Evolutionary conservation across 2,113 vertebrate species (phyloP), one percentile per base, ranked within the genome.

Genomic region (Polypterus bichir): DNA sequence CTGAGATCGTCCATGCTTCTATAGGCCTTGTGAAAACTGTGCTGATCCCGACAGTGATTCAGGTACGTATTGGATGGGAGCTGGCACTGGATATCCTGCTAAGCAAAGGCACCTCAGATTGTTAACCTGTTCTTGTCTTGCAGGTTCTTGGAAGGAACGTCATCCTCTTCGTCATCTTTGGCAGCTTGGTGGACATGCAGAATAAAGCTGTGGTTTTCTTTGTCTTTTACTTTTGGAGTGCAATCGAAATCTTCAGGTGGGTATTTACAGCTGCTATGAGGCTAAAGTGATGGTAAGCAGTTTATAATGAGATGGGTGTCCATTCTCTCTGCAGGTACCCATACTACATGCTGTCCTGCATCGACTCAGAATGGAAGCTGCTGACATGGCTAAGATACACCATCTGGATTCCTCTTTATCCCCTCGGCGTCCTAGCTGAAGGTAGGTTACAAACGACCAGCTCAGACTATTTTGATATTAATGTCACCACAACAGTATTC

Each of bases 361-460:
- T 93, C 1, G 85, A 90, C 48, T 89, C 88, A n/a, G 89, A 98
- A 64, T 98, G 94, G 96, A 90, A 89, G 74, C 74, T 80, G 10
- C 86, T 99, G 11, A 99, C 92, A 0, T 99, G 96, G 96, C 82
- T 98, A 61, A 85, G 91, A 4, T 97, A 99, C 77, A 90, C 86
- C 6, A 54, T 87, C 71, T 99, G 93, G 93, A 95, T 99, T 57
- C 96, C 94, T 3, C 45, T 91, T 1, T 99, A 97, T 64, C 95
- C 96, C 6, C 73, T 98, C 10, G 94, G 94, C 48, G 82, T 77
- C 54, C 65, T 95, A 70, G 83, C 92, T 69, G 96, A 99, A 92
- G 95, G 95, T 97, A 80, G 44, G 9, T 51, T 51, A 51, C 49
- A 7, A 9, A 7, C 6, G 9, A 7, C 6, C 49, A 51, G 49